Evolutionary conservation across 2,888 invertebrate genomes (phyloP).

Genomic region (Crioceris asparagi): DNA sequence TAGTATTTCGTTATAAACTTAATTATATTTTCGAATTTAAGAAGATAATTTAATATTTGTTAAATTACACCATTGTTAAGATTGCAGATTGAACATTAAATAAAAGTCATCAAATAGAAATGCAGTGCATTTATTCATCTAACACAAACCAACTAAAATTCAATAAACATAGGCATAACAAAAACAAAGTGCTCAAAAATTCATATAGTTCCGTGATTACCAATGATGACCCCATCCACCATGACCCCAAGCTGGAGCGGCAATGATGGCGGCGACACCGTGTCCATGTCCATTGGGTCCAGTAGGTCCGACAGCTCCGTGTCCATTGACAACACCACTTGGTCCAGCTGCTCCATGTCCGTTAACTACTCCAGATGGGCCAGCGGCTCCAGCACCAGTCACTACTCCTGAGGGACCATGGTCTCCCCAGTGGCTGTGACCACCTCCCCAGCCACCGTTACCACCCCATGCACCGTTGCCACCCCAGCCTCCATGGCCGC

Average conservation of each 20-base stretch:
- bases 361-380: constrained; percentile 14
- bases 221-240: constrained; percentile 7
- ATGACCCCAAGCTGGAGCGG: neutral
- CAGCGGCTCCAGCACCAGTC: constrained; percentile 12
- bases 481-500: neutral
- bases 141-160: too few relatives aligned
- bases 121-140: too few relatives aligned
- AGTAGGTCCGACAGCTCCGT: constrained; percentile 16
- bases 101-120: too few relatives aligned
- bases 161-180: too few relatives aligned
- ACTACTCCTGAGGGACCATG: constrained; percentile 12
- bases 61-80: too few relatives aligned
- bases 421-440: constrained; percentile 3
- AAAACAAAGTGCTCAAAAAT: too few relatives aligned
- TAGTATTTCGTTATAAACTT: too few relatives aligned
- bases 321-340: constrained; percentile 16
- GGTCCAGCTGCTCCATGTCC: constrained; percentile 16
- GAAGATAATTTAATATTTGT: too few relatives aligned
- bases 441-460: neutral
- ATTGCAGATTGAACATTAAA: too few relatives aligned
- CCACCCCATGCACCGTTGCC: neutral
- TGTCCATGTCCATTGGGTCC: constrained; percentile 14
- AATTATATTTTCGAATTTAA: too few relatives aligned
- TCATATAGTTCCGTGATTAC: too few relatives aligned
- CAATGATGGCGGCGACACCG: neutral